These are phyloP conservation scores for Drosophila yooni DNA, from an alignment of 2,888 invertebrate species.

Conservation along the genomic window DNA sequence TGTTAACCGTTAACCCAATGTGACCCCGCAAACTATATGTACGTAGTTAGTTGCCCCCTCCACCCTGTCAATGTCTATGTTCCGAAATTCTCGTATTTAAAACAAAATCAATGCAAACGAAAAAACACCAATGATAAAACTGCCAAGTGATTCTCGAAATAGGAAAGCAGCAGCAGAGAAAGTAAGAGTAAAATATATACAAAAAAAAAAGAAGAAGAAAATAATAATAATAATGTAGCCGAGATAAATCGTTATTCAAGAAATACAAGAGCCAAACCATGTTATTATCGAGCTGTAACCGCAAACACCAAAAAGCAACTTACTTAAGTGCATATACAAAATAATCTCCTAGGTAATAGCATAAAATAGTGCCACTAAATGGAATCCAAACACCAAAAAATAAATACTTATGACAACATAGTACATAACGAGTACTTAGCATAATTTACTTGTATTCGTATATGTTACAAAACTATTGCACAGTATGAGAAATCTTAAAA, in stretches of 20 bases:
- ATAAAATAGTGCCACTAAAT: slow-evolving; percentile 18
- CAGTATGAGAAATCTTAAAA: slow-evolving; percentile 1
- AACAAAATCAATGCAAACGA: slow-evolving; percentile 37
- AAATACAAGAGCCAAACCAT: slow-evolving; percentile 19
- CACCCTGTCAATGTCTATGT: not conserved
- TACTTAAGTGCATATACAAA: slow-evolving; percentile 26
- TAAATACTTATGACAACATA: slow-evolving; percentile 18
- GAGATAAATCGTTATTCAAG: slow-evolving; percentile 15
- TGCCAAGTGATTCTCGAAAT: slow-evolving; percentile 58
- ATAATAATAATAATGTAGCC: slow-evolving; percentile 11
- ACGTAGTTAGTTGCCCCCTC: not conserved
- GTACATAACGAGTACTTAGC: slow-evolving; percentile 15
- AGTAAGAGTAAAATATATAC: slow-evolving; percentile 13
- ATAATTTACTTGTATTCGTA: slow-evolving; percentile 28
- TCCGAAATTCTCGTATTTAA: slow-evolving; percentile 7
- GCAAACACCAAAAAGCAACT: slow-evolving; percentile 51
- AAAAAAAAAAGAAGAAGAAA: slow-evolving; percentile 2
- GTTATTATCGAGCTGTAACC: slow-evolving; percentile 51
- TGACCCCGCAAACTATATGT: slow-evolving; percentile 30
- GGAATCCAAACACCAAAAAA: slow-evolving; percentile 7
- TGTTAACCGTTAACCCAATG: slow-evolving; percentile 45
- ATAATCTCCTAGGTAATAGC: slow-evolving; percentile 44
- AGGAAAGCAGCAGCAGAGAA: slow-evolving; percentile 29
- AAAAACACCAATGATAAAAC: slow-evolving; percentile 64
- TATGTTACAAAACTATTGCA: slow-evolving; percentile 17